Evolutionary conservation across 2,113 vertebrate species (phyloP).

Genomic region (Sminthopsis crassicaudata): DNA sequence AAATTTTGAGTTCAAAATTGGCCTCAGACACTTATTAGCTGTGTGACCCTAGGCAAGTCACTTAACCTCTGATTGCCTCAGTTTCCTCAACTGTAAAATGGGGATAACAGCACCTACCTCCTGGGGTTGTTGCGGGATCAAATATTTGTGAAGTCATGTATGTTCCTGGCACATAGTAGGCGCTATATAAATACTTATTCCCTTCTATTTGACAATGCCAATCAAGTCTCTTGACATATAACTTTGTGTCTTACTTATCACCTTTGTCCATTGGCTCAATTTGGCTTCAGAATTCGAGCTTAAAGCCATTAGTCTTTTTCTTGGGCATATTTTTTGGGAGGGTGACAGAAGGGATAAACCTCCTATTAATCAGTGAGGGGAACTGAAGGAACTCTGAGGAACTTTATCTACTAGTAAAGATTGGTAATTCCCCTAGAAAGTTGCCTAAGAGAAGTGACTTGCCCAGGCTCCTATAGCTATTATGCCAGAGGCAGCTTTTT

Average conservation of each 20-base stretch:
- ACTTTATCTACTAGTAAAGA: background rate
- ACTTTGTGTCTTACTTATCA: background rate
- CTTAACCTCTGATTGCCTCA: constrained; percentile 5
- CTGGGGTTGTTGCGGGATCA: background rate
- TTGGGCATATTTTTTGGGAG: background rate
- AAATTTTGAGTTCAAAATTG: background rate
- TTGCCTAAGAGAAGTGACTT: background rate
- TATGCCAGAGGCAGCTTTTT: background rate
- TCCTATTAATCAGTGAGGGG: background rate
- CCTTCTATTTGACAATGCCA: background rate
- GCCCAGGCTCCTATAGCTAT: background rate
- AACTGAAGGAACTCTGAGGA: background rate
- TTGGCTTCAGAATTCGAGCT: background rate
- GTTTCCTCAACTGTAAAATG: constrained; percentile 2
- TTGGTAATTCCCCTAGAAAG: background rate
- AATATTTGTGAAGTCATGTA: background rate
- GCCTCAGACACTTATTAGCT: background rate
- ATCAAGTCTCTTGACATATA: background rate
- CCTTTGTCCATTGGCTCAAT: background rate
- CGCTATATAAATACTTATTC: background rate
- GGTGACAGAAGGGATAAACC: background rate
- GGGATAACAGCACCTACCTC: background rate
- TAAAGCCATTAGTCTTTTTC: background rate
- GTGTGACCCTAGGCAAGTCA: background rate
- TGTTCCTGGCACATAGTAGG: constrained; percentile 1